Base-by-base conservation (phyloP, 2,113 vertebrate genomes). In the Zootoca vivipara region DNA sequence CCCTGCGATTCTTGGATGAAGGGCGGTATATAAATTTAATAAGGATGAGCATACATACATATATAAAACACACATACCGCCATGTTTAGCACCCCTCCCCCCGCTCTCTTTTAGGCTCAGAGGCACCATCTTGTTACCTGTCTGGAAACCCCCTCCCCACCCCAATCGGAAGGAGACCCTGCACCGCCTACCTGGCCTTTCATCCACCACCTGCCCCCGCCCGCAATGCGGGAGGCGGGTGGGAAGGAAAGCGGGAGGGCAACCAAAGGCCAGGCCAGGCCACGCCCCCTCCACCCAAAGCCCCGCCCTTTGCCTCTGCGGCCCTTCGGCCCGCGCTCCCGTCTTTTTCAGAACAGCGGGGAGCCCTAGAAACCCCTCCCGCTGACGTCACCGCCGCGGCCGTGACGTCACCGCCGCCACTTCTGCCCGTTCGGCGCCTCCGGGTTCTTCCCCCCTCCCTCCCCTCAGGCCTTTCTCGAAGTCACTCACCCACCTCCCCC, bases 401-500 rank as follows among this genome's bases (percentile, higher is more conserved):
- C 65, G 88, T 94, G 86, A 87, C 86, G 69, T 74, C 42, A n/a
- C 85, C n/a, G 2, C 24, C n/a, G 35, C 64, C 77, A 2, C 72
- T 73, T 62, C 33, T 16, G 7, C 8, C 33, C 73, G 56, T 42
- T 46, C 74, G 24, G 30, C 1, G 56, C 12, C 7, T n/a, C 28
- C 5, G 22, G 8, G 46, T 9, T 52, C 46, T 52, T 52, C 9
- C 46, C 46, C 78, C 33, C 13, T 18, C 95, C 93, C 78, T 26
- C 13, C 7, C 95, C 93, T 96, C 96, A 1, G 56, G 52, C 56
- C 28, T 16, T 5, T 33, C 30, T 46, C 58, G 30, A 6, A 30
- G 35, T 30, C 78, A 94, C 78, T 97, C 96, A 56, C 94, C 96
- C 24, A 94, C 95, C 93, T 52, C 96, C 94, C 96, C 18, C 93